These are phyloP conservation scores for Damaliscus lunatus DNA, from an alignment of 2,113 vertebrate species.

Conservation along the genomic window DNA sequence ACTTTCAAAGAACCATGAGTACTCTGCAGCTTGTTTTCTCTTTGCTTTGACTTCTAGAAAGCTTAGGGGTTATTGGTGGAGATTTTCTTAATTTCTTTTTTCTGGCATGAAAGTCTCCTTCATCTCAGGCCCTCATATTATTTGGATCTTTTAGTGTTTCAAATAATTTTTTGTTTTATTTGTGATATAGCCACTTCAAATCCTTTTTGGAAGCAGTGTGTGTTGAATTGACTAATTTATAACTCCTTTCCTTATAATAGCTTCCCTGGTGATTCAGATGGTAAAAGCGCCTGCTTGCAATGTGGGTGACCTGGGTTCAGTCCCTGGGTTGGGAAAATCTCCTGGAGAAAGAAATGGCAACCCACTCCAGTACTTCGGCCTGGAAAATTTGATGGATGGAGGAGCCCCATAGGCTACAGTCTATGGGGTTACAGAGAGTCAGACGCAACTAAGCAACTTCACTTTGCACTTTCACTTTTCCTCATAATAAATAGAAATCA, in stretches of 20 bases:
- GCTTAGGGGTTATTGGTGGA: not conserved
- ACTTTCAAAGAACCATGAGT: not conserved
- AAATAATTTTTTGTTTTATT: not conserved
- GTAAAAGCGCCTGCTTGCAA: not conserved
- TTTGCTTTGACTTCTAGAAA: not conserved
- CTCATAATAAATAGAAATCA: not conserved
- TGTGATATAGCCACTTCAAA: not conserved
- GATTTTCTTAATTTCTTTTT: not conserved
- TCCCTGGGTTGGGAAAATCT: not conserved
- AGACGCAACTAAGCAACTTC: not conserved
- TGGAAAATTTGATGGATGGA: not conserved
- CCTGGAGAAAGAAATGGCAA: not conserved
- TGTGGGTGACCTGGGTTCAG: rapidly evolving
- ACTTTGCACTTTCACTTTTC: not conserved
- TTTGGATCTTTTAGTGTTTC: not conserved
- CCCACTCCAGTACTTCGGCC: not conserved
- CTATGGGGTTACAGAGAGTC: not conserved
- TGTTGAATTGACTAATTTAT: not conserved
- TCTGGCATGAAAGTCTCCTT: not conserved
- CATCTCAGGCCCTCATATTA: not conserved
- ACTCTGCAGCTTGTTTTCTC: not conserved
- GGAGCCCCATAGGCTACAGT: not conserved
- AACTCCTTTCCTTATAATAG: not conserved
- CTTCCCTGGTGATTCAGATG: not conserved
- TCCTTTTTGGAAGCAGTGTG: not conserved